Percentiles rank a stretch among this genome's conserved stretches.
Conservation (phyloP, 1,140 invertebrate species). For the Latrodectus geometricus region DNA sequence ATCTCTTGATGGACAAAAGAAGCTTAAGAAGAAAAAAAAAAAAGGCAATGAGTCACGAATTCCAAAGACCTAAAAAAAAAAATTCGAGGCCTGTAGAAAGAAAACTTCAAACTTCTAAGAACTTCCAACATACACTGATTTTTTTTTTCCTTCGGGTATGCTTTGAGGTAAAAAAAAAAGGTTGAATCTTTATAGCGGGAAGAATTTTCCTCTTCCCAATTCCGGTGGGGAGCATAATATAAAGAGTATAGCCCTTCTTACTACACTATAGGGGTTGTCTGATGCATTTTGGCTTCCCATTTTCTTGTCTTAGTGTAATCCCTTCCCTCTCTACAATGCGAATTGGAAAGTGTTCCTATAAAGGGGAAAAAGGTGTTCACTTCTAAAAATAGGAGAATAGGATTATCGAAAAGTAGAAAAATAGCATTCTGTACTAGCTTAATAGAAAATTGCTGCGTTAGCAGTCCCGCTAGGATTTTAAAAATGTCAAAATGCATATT, state of each 20-base stretch:
- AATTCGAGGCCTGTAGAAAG: not conserved
- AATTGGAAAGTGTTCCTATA: not conserved
- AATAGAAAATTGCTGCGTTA: no score
- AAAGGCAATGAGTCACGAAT: not conserved
- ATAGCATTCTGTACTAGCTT: no score
- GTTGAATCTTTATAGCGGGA: not conserved
- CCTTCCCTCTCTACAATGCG: not conserved
- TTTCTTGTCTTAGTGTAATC: not conserved
- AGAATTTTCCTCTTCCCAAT: not conserved
- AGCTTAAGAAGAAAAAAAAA: not conserved
- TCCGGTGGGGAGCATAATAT: not conserved
- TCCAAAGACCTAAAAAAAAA: not conserved
- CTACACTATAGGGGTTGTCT: not conserved
- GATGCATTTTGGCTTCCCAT: not conserved
- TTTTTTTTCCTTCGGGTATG: not conserved
- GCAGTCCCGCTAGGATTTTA: no score
- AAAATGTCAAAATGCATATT: no score
- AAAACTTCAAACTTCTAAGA: not conserved
- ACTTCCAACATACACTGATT: not conserved
- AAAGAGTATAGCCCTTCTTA: not conserved
- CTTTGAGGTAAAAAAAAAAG: not conserved
- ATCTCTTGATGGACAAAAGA: not conserved
- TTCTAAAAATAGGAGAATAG: no score
- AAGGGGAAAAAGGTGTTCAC: not conserved
- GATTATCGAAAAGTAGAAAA: no score